phyloP scores from a whole-genome alignment of 2,888 invertebrate species.

The Mythimna lalbum region DNA sequence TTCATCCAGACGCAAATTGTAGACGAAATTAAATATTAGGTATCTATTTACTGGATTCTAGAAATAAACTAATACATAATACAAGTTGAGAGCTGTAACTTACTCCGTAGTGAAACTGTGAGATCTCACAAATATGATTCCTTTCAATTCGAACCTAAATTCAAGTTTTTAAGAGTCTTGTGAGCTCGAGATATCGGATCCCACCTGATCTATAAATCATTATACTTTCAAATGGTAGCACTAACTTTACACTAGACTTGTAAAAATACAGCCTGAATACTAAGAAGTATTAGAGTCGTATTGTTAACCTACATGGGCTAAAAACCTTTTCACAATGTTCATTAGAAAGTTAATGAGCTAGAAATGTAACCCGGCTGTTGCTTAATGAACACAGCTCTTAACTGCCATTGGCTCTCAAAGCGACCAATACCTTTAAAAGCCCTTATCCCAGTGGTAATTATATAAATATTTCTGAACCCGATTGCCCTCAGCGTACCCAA shows the following conservation, averaged over 20 bases:
- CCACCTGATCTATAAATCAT: conserved; percentile 28
- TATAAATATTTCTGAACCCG: conserved; percentile 43
- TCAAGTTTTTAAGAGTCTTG: conserved; percentile 33
- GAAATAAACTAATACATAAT: conserved; percentile 27
- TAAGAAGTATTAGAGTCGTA: neutral
- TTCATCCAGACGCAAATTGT: neutral
- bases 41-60: conserved; percentile 20
- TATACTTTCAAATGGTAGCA: conserved; percentile 21
- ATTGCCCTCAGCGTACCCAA: conserved; percentile 35
- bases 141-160: conserved; percentile 42
- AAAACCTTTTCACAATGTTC: conserved; percentile 12
- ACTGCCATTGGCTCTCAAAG: conserved; percentile 20
- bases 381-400: conserved; percentile 17
- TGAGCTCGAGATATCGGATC: conserved; percentile 24
- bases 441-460: conserved; percentile 43
- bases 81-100: conserved; percentile 39
- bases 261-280: neutral
- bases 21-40: conserved; percentile 4
- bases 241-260: conserved; percentile 7
- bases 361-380: conserved; percentile 11
- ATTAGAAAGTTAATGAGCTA: conserved; percentile 29
- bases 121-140: conserved; percentile 49
- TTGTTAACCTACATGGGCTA: neutral
- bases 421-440: conserved; percentile 14
- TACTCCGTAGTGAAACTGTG: conserved; percentile 42